These are phyloP conservation scores for Lucilia cuprina DNA, from an alignment of 1,140 invertebrate genomes.

Conservation along the genomic window DNA sequence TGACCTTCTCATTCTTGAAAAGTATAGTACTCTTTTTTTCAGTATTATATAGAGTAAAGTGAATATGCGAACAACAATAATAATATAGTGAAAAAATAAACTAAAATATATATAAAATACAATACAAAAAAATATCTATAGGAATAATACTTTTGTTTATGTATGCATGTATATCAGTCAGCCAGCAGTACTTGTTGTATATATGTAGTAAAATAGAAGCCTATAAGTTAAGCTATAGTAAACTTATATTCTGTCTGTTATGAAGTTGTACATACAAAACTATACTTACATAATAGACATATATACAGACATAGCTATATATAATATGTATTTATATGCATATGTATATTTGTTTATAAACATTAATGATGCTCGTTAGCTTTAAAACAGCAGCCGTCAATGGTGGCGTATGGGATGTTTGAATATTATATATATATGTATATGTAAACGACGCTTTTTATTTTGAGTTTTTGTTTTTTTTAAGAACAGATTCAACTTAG, in stretches of 20 bases:
- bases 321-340: neutral
- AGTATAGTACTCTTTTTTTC: neutral
- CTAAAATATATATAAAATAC: neutral
- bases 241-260: neutral
- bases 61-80: neutral
- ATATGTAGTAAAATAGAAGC: neutral
- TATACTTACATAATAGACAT: neutral
- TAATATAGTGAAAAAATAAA: neutral
- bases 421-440: neutral
- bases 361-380: slow-evolving; percentile 10
- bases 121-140: neutral
- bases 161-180: neutral
- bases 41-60: neutral
- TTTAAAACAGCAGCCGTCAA: neutral
- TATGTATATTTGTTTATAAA: neutral
- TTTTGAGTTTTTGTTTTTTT: neutral
- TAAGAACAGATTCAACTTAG: neutral
- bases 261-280: neutral
- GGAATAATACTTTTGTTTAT: neutral
- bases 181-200: neutral
- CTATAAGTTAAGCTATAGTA: neutral
- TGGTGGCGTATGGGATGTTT: neutral
- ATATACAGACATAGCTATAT: neutral
- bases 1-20: slow-evolving; percentile 25
- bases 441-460: neutral